A percentile compares a stretch with the other conserved stretches of the same genome.
These are phyloP conservation scores for Galendromus occidentalis DNA, from an alignment of 1,140 invertebrate species.

Conservation along the genomic window DNA sequence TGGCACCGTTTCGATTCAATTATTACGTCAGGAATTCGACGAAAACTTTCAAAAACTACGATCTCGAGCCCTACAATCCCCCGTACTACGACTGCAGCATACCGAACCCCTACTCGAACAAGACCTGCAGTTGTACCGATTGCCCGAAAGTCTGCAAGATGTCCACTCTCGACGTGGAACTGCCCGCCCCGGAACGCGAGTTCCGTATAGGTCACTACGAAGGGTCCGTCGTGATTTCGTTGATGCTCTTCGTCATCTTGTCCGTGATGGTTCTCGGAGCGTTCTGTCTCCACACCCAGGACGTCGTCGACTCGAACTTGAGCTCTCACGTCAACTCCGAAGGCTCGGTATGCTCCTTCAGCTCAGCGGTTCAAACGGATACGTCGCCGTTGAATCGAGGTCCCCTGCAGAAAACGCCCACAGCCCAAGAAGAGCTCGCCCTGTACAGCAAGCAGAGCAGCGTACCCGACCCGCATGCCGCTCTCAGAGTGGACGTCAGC, in stretches of 20 bases:
- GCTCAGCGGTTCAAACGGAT: background rate
- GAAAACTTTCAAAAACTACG: background rate
- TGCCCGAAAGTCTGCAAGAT: background rate
- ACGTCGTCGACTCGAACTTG: background rate
- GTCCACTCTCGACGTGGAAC: background rate
- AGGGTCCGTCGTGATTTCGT: background rate
- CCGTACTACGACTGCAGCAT: background rate
- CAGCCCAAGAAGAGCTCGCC: background rate
- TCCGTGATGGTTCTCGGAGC: background rate
- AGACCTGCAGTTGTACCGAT: background rate
- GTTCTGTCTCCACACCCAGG: background rate
- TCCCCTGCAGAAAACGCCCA: background rate
- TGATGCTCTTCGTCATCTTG: constrained; percentile 1
- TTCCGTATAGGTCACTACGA: constrained; percentile 8
- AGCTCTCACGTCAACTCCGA: constrained; percentile 9
- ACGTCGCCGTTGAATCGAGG: constrained; percentile 2
- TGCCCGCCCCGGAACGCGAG: background rate
- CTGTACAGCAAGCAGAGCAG: background rate
- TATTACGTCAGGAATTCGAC: background rate
- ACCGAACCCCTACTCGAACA: background rate
- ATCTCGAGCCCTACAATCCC: background rate
- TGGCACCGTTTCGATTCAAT: background rate
- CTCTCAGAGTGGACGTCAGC: background rate
- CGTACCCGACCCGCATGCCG: background rate
- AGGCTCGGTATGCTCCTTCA: constrained; percentile 1